These are phyloP conservation scores for Cyrtodaria siliqua DNA, from an alignment of 2,888 invertebrate genomes.

Conservation along the genomic window DNA sequence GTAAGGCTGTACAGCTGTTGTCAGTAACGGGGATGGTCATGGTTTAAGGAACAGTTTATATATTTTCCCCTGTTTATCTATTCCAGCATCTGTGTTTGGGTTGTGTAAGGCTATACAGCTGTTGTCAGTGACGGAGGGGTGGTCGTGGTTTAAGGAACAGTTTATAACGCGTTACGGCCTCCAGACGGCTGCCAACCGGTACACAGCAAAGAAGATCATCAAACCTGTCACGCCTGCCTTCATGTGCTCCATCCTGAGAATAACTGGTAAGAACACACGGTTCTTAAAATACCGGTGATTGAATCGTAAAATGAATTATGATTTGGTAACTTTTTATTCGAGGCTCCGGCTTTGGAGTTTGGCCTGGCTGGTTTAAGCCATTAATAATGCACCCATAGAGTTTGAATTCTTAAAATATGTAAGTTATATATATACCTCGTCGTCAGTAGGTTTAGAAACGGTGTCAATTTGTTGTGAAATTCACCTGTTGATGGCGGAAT, in stretches of 20 bases:
- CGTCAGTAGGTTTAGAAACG: too few relatives aligned
- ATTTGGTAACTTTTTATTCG: neutral
- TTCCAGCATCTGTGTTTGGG: constrained; percentile 59
- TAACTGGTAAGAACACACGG: constrained; percentile 56
- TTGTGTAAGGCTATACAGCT: constrained; percentile 52
- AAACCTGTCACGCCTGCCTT: constrained; percentile 44
- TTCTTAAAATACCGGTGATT: neutral
- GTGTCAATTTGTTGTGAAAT: too few relatives aligned
- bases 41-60: too few relatives aligned
- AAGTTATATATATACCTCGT: too few relatives aligned
- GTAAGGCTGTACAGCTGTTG: too few relatives aligned
- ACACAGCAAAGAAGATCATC: constrained; percentile 38
- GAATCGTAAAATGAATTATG: neutral
- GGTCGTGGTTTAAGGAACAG: constrained; percentile 48
- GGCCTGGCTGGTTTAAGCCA: too few relatives aligned
- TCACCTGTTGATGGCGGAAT: too few relatives aligned
- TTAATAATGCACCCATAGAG: too few relatives aligned
- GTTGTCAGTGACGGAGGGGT: constrained; percentile 46
- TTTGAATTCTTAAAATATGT: too few relatives aligned
- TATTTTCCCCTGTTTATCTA: neutral
- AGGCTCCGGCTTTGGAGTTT: too few relatives aligned
- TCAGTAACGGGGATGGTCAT: too few relatives aligned
- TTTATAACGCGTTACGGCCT: constrained; percentile 48
- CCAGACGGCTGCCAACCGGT: constrained; percentile 49
- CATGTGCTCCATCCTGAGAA: constrained; percentile 47